phyloP scores from a whole-genome alignment of 30 jellyfish, hydroid and myxozoan species.

The Catostylus mosaicus region DNA sequence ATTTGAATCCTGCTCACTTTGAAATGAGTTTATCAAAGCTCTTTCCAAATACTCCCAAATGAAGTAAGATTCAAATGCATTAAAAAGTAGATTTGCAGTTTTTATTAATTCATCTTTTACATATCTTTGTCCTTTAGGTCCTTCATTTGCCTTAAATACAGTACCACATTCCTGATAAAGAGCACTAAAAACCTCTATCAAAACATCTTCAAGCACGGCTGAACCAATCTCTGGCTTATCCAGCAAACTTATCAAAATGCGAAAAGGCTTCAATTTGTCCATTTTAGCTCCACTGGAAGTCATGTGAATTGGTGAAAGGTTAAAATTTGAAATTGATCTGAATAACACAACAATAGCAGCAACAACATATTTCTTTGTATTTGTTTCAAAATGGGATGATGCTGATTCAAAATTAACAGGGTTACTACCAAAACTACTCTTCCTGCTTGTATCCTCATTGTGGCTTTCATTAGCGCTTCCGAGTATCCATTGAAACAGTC shows the following conservation, averaged over 20 bases:
- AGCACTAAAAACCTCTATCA: conserved; percentile 85
- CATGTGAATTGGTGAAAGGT: neutral
- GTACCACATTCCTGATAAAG: conserved; percentile 64
- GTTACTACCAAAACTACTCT: conserved; percentile 39
- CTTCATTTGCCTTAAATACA: conserved; percentile 14
- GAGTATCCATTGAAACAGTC: conserved; percentile 91
- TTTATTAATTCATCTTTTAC: conserved; percentile 74
- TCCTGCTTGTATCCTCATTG: conserved; percentile 34
- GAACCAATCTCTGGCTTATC: conserved; percentile 98
- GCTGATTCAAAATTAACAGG: conserved; percentile 43
- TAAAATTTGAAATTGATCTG: conserved; percentile 3
- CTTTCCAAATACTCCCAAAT: conserved; percentile 89
- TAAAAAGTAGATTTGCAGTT: conserved; percentile 84
- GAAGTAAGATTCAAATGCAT: conserved; percentile 89
- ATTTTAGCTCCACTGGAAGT: neutral
- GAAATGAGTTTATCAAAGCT: conserved; percentile 41
- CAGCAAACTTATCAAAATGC: conserved; percentile 84
- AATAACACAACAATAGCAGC: conserved; percentile 75
- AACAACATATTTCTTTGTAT: conserved; percentile 73
- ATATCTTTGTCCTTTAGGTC: conserved; percentile 11
- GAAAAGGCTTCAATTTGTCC: conserved; percentile 84
- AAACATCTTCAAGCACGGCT: conserved; percentile 78
- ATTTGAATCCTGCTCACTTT: neutral
- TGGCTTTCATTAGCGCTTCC: conserved; percentile 56
- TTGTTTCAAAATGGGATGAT: conserved; percentile 64